phyloP scores from a whole-genome alignment of 2,113 vertebrate species.

The Cynocephalus volans region DNA sequence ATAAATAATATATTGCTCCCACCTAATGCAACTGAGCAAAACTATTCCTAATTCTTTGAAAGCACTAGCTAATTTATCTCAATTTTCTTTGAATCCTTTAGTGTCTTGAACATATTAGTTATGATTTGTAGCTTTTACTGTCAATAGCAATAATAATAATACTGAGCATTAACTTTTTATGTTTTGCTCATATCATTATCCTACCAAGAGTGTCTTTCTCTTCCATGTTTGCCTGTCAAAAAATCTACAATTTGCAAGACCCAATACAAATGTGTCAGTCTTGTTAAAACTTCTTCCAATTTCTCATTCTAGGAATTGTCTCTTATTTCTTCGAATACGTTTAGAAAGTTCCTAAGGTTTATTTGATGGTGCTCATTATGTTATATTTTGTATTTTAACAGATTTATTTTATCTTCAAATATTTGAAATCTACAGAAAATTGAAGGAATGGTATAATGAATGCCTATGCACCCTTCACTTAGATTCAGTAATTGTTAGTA shows the following conservation, averaged over 20 bases:
- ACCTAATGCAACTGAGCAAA: background rate
- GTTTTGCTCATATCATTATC: background rate
- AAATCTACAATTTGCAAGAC: conserved; percentile 35
- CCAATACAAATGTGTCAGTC: background rate
- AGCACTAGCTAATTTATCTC: background rate
- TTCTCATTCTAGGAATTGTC: background rate
- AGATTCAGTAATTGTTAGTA: background rate
- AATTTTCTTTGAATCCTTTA: background rate
- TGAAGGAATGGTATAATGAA: background rate
- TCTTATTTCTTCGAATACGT: background rate
- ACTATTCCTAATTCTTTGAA: background rate
- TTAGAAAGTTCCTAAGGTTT: background rate
- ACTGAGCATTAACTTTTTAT: background rate
- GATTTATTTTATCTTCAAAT: background rate
- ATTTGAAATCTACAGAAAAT: background rate
- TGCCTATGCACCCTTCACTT: background rate
- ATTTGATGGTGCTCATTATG: background rate
- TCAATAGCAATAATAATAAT: background rate
- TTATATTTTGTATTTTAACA: background rate
- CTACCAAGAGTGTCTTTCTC: background rate
- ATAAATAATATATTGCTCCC: background rate
- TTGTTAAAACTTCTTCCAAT: background rate
- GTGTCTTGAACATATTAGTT: background rate
- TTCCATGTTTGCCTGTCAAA: background rate
- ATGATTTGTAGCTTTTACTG: background rate